Conservation (phyloP, 2,113 vertebrate species). For the Apteryx mantelli region DNA sequence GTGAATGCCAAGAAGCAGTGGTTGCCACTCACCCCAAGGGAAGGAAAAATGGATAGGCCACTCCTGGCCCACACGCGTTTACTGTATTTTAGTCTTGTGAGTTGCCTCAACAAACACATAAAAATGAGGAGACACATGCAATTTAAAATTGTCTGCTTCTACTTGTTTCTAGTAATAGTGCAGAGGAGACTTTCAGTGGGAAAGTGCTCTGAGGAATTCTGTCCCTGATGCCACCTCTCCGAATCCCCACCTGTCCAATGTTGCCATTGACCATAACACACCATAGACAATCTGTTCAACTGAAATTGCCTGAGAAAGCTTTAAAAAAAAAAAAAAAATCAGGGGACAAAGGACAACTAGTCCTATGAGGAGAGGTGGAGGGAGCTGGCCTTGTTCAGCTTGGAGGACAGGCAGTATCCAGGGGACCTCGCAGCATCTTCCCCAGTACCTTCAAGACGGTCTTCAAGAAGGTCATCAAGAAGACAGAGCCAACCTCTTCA, state of each 20-base stretch:
- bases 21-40: not conserved
- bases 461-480: not conserved
- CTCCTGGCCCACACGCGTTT: not conserved
- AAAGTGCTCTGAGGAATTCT: not conserved
- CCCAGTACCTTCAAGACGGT: not conserved
- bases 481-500: not conserved
- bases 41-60: constrained; percentile 9
- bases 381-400: not conserved
- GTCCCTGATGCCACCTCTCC: not conserved
- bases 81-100: not conserved
- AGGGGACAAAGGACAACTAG: not conserved
- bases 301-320: no score
- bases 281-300: not conserved
- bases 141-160: not conserved
- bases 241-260: not conserved
- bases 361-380: not conserved
- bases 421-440: no score
- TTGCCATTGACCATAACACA: not conserved
- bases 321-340: not conserved
- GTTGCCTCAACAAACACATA: not conserved
- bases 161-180: not conserved
- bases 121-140: not conserved
- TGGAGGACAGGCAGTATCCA: not conserved
- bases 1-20: not conserved
- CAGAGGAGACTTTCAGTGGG: not conserved